Conservation (phyloP, 2,113 vertebrate species). For the Pollimyrus isidori region DNA sequence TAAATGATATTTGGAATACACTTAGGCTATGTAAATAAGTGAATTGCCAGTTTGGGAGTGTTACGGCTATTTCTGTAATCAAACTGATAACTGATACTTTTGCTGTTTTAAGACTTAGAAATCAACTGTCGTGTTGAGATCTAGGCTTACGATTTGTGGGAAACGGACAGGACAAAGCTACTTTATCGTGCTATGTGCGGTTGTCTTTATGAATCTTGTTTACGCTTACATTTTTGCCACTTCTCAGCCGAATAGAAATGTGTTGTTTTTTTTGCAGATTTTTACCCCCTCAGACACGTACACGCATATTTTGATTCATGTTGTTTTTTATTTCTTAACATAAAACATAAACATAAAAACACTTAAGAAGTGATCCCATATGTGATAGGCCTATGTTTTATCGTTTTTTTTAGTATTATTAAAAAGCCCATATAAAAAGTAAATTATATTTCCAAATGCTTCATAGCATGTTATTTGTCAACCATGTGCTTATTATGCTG, state of each 20-base stretch:
- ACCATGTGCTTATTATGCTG: not conserved
- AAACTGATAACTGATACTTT: not conserved
- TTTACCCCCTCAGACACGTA: too few relatives aligned
- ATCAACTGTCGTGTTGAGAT: not conserved
- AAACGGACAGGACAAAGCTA: not conserved
- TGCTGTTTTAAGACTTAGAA: not conserved
- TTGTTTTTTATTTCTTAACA: not conserved
- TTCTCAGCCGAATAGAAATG: not conserved
- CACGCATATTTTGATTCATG: not conserved
- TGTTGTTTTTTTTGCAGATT: not conserved
- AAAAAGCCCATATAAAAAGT: not conserved
- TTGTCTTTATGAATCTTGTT: not conserved
- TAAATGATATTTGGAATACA: not conserved
- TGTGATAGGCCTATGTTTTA: not conserved
- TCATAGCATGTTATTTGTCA: not conserved
- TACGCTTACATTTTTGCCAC: not conserved
- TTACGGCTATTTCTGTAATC: not conserved
- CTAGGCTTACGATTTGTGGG: not conserved
- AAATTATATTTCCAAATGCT: not conserved
- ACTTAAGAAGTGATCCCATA: not conserved
- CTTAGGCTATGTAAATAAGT: not conserved
- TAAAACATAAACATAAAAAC: not conserved
- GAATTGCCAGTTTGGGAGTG: not conserved
- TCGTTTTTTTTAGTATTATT: not conserved
- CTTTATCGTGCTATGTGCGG: not conserved